Conservation (phyloP, 1,140 invertebrate genomes). For the Bombus terrestris region DNA sequence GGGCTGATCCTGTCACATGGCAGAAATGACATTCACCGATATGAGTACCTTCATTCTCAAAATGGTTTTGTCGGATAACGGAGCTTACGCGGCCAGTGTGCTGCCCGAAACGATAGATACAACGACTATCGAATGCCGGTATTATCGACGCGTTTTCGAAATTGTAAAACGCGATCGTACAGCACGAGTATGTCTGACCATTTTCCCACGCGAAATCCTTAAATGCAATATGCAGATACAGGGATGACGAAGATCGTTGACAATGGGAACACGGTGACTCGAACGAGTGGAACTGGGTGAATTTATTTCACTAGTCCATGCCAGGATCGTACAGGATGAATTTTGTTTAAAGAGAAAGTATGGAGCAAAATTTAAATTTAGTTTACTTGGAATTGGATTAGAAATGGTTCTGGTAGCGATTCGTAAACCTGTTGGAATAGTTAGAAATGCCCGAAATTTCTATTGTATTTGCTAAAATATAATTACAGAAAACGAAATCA, state of each 20-base stretch:
- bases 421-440: too few relatives aligned
- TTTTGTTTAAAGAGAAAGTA: background rate
- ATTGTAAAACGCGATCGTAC: constrained; percentile 36
- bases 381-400: too few relatives aligned
- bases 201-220: constrained; percentile 43
- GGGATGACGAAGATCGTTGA: constrained; percentile 25
- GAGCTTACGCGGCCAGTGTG: constrained; percentile 23
- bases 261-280: background rate
- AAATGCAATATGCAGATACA: constrained; percentile 49
- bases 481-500: background rate
- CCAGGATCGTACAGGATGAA: background rate
- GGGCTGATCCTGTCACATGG: constrained; percentile 48
- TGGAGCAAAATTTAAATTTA: too few relatives aligned
- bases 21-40: constrained; percentile 52
- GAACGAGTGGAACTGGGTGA: background rate
- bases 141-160: constrained; percentile 45
- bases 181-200: background rate
- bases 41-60: constrained; percentile 52
- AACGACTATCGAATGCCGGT: constrained; percentile 35
- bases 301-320: background rate
- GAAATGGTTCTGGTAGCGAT: too few relatives aligned
- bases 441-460: too few relatives aligned
- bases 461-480: background rate
- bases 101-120: constrained; percentile 9
- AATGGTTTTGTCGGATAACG: constrained; percentile 49